These are phyloP conservation scores for Cremastobaeus sp. DNA, from an alignment of 2,888 invertebrate genomes.

Conservation along the genomic window DNA sequence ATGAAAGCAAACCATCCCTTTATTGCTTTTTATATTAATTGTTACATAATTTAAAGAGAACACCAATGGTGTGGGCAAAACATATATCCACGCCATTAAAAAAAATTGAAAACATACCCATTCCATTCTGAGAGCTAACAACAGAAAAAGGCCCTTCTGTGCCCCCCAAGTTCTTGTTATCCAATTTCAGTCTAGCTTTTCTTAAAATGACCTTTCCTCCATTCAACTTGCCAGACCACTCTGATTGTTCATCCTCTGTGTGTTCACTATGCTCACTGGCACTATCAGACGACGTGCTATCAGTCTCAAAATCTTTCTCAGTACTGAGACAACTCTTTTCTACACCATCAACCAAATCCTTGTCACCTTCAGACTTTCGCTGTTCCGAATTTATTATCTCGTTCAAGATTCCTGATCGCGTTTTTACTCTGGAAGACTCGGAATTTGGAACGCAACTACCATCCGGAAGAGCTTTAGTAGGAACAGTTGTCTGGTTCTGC, in stretches of 20 bases:
- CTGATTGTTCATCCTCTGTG: slow-evolving; percentile 76
- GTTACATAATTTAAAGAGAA: too few species aligned
- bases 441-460: slow-evolving; percentile 69
- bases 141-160: slow-evolving; percentile 85
- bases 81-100: too few species aligned
- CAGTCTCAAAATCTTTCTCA: slow-evolving; percentile 66
- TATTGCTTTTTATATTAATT: too few species aligned
- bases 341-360: slow-evolving; percentile 64
- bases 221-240: slow-evolving; percentile 79
- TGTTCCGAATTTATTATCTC: slow-evolving; percentile 47
- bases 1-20: too few species aligned
- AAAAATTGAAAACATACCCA: slow-evolving; percentile 65
- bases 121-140: slow-evolving; percentile 68
- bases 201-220: slow-evolving; percentile 85
- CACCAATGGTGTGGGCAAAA: too few species aligned
- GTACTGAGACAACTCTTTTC: slow-evolving; percentile 47
- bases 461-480: slow-evolving; percentile 74
- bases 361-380: slow-evolving; percentile 19
- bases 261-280: slow-evolving; percentile 72
- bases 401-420: slow-evolving; percentile 72
- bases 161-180: slow-evolving; percentile 74
- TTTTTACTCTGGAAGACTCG: slow-evolving; percentile 77
- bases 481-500: slow-evolving; percentile 66
- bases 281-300: slow-evolving; percentile 70
- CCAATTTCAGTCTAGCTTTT: slow-evolving; percentile 84